Base-by-base conservation (phyloP, 2,888 invertebrate genomes). In the Elegia similella region DNA sequence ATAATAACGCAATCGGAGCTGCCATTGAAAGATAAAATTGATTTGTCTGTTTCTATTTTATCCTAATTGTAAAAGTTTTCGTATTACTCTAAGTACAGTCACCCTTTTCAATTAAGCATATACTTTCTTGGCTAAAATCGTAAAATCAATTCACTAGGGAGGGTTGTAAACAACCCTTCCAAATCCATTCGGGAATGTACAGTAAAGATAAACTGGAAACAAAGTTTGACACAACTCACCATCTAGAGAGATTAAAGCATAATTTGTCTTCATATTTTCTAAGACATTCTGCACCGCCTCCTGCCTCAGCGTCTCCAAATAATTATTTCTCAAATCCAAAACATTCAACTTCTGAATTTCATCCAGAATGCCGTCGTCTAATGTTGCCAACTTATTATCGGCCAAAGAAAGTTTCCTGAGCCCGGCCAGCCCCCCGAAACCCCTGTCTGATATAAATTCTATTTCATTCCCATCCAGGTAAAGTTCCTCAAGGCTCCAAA, bases 301-400 rank as follows among this genome's bases (percentile, higher is more conserved):
- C 79, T 94, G 93, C 65, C 95, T 94, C 75, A 97, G 87, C 57
- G 95, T 95, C 79, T 95, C 95, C 76, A 97, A 93, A 63, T 93
- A 89, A 86, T 97, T 97, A 72, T 94, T 94, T 76, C 95, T 93
- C 66, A 97, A 92, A 86, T 97, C 96, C 76, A 97, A 92, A 77
- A 95, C 93, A 77, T 93, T 93, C 67, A 97, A 92, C 69, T 94
- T 94, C 56, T 94, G 93, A 54, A 95, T 94, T 60, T 95, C 95
- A 61, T 93, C 93, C 67, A 97, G 92, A 60, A 96, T 92, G 48
- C 95, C 95, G 59, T 94, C 93, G 70, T 95, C 95, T 72, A 97
- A 92, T 67, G 90, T 92, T 65, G 92, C 93, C 68, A 97, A 93
- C 75, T 94, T 94, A 91, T 97, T 97, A 80, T 95, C 95, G 75